These are phyloP conservation scores for Hydrochoerus hydrochaeris DNA, from an alignment of 2,113 vertebrate species.

Conservation along the genomic window DNA sequence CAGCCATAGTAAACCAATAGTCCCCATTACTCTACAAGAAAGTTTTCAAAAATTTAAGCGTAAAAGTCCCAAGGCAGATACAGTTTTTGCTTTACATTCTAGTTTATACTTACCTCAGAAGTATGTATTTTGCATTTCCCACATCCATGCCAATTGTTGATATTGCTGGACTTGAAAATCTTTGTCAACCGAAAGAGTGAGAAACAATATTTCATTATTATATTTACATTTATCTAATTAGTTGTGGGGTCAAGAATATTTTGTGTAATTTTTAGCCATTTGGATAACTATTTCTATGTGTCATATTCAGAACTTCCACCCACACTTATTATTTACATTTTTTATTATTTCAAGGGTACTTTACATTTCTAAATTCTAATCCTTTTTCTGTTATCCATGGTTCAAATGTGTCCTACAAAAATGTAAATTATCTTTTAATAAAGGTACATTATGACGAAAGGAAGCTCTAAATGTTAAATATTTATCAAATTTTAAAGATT, in stretches of 20 bases:
- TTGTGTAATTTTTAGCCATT: background rate
- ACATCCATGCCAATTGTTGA: background rate
- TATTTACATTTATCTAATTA: background rate
- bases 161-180: background rate
- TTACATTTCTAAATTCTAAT: background rate
- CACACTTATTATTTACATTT: background rate
- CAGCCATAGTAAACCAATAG: background rate
- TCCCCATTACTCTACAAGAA: background rate
- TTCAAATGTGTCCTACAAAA: background rate
- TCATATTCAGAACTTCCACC: background rate
- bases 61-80: background rate
- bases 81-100: background rate
- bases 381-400: background rate
- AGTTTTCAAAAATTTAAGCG: background rate
- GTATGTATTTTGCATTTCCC: background rate
- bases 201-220: background rate
- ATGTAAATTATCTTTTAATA: background rate
- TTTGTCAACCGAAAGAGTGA: background rate
- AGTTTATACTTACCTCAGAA: background rate
- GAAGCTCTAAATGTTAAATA: background rate
- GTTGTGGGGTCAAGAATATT: background rate
- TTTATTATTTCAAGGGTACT: background rate
- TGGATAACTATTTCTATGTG: background rate
- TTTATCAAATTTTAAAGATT: background rate
- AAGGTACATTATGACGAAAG: background rate